Percentiles rank a stretch among this genome's conserved stretches.
Evolutionary conservation across 2,797 vertebrate species (phyloP).

Genomic region (Cuculus canorus): DNA sequence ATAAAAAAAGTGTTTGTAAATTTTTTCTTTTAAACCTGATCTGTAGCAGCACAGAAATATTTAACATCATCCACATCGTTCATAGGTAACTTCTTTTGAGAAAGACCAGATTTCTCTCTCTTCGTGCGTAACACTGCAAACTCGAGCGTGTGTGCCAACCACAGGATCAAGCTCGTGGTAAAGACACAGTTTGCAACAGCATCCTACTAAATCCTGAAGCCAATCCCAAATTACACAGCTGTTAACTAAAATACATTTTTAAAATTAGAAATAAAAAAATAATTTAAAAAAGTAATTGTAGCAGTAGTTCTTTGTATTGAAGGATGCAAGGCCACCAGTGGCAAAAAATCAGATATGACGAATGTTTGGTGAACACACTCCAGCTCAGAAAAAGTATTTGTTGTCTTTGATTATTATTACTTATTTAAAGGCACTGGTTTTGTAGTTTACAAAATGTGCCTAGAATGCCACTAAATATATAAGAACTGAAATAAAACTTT

Average conservation of each 20-base stretch:
- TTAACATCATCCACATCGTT: constrained; percentile 33
- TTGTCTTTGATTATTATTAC: not conserved
- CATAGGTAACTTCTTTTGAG: constrained; percentile 52
- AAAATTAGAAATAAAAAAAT: not conserved
- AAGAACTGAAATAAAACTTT: not conserved
- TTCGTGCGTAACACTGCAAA: not conserved
- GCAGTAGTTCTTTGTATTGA: not conserved
- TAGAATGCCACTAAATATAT: not conserved
- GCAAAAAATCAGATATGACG: not conserved
- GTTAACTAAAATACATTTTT: not conserved
- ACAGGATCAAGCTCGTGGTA: not conserved
- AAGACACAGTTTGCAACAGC: not conserved
- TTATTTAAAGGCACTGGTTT: not conserved
- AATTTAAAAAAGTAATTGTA: not conserved
- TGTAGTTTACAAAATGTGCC: not conserved
- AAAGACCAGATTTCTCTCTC: constrained; percentile 56
- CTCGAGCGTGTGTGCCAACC: not conserved
- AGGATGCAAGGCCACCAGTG: not conserved
- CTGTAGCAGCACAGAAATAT: constrained; percentile 19
- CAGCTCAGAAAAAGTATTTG: not conserved
- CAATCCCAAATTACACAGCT: not conserved
- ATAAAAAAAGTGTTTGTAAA: not conserved
- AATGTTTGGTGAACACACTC: not conserved
- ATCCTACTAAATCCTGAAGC: not conserved
- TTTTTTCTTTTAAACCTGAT: constrained; percentile 52